Base-by-base conservation (phyloP, 2,113 vertebrate species). In the Miniopterus natalensis region DNA sequence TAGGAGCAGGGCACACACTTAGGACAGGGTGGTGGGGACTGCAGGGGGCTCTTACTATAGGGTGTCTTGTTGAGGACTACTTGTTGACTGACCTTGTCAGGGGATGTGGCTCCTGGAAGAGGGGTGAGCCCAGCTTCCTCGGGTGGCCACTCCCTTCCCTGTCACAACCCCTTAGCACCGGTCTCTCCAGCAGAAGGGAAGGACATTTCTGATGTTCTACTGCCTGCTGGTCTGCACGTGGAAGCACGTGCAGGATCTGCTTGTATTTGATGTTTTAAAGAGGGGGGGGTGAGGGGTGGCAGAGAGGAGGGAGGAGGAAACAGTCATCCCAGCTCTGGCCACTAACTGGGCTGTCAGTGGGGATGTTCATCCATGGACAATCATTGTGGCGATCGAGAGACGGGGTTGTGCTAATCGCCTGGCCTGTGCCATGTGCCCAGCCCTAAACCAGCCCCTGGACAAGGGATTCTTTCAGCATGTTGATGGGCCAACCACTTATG, bases 381-480 rank as follows among this genome's bases (percentile, higher is more conserved):
- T 73, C 2, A 3, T 8, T 1, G 0, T 29, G 36, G 77, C 36
- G 0, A 0, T 8, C 0, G 2, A 49, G 65, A 73, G 55, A 25
- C 25, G n/a, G 27, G 14, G 21, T 11, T 42, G 11, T 36, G 47
- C 45, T 36, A 21, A 47, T 3, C 3, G 36, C 53, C 65, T 29
- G 31, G 31, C 8, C 12, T 13, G 63, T 17, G 51, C 17, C 6
- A 0, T 1, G 7, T 2, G 10, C 5, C 10, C 36, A 42, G 45
- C 23, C 55, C 29, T 3, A 10, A 11, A 55, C 74, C 47, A 55
- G 55, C 29, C 12, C 18, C 47, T 7, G 74, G 2, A 31, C 4
- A 0, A 0, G 0, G 42, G 8, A 21, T 9, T 29, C 63, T 40
- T 8, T 6, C 3, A 0, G 5, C 4, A 36, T 6, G 4, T 2